Conservation (phyloP, 2,888 invertebrate genomes). For the Villa cingulata region DNA sequence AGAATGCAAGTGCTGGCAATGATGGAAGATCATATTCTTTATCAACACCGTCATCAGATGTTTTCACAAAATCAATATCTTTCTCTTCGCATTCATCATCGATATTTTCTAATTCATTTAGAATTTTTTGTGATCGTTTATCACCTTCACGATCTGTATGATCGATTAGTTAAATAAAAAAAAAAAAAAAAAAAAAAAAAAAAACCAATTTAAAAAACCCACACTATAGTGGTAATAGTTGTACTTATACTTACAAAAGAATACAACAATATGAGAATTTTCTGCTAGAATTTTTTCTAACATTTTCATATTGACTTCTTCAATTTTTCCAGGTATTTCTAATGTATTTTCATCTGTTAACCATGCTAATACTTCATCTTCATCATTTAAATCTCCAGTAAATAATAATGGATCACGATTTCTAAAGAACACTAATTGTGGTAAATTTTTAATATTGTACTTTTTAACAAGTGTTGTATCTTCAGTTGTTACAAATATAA, state of each 20-base stretch:
- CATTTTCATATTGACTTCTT: slow-evolving; percentile 83
- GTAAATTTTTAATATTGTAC: slow-evolving; percentile 70
- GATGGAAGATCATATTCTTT: slow-evolving; percentile 74
- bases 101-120: slow-evolving; percentile 80
- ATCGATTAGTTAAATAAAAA: not conserved
- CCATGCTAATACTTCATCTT: slow-evolving; percentile 85
- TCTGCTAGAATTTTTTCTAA: slow-evolving; percentile 77
- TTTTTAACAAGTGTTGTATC: slow-evolving; percentile 69
- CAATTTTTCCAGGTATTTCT: slow-evolving; percentile 84
- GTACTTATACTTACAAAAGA: slow-evolving; percentile 63
- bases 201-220: no score
- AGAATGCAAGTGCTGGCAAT: slow-evolving; percentile 73
- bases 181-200: slow-evolving; percentile 3
- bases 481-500: slow-evolving; percentile 87
- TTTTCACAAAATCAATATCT: slow-evolving; percentile 82
- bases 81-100: slow-evolving; percentile 88
- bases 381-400: slow-evolving; percentile 75
- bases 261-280: slow-evolving; percentile 79
- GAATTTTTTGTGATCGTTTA: slow-evolving; percentile 75
- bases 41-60: slow-evolving; percentile 74
- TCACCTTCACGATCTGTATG: slow-evolving; percentile 72
- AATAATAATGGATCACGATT: slow-evolving; percentile 80
- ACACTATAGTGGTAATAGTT: not conserved
- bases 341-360: slow-evolving; percentile 79
- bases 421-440: slow-evolving; percentile 77